Conservation (phyloP, 2,113 vertebrate genomes). For the Sylvilagus bachmani region DNA sequence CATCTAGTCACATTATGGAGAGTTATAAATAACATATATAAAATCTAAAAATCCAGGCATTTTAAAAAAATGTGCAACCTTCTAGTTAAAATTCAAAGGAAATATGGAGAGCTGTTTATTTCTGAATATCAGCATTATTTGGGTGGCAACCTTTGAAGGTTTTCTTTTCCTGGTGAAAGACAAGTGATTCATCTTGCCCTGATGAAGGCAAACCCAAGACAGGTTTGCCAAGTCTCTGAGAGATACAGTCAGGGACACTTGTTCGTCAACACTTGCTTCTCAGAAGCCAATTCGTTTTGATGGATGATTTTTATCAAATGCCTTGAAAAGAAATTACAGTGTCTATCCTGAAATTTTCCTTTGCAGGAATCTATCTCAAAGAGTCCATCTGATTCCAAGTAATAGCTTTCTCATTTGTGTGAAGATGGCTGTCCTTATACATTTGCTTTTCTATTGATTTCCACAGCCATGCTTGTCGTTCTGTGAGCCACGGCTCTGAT, state of each 20-base stretch:
- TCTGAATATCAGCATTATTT: slow-evolving; percentile 59
- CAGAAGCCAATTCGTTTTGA: slow-evolving; percentile 45
- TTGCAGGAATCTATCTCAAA: neutral
- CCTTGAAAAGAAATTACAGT: neutral
- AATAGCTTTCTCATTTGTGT: neutral
- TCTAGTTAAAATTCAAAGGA: slow-evolving; percentile 48
- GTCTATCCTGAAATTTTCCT: slow-evolving; percentile 36
- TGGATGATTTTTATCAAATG: slow-evolving; percentile 22
- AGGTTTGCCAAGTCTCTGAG: slow-evolving; percentile 23
- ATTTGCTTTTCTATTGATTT: neutral
- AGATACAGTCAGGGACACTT: neutral
- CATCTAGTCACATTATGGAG: slow-evolving; percentile 32
- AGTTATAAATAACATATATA: slow-evolving; percentile 36
- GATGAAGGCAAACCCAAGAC: neutral
- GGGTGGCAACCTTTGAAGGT: neutral
- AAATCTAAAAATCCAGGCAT: slow-evolving; percentile 25
- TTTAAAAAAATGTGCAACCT: neutral
- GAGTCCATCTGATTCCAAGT: neutral
- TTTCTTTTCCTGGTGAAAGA: slow-evolving; percentile 43
- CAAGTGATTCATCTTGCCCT: slow-evolving; percentile 27
- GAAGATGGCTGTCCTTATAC: neutral
- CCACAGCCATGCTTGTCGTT: neutral
- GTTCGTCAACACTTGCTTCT: slow-evolving; percentile 49
- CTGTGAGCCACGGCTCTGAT: neutral
- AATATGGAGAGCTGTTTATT: slow-evolving; percentile 10